A percentile compares a stretch with the other conserved stretches of the same genome.
Conservation (phyloP, 37 sponge, comb jelly and placozoan species). For the Trichoplax adhaerens region DNA sequence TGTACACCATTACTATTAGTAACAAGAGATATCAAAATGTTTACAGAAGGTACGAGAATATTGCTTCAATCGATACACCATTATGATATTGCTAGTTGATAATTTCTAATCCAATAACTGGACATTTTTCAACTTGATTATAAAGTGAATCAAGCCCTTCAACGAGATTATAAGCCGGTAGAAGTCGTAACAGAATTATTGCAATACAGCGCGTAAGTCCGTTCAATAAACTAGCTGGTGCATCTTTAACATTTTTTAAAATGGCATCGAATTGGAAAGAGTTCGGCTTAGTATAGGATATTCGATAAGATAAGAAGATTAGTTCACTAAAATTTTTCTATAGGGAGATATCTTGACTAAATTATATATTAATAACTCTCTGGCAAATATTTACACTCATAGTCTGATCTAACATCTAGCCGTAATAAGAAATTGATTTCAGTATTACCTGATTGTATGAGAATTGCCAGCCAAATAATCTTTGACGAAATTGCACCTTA, state of each 20-base stretch:
- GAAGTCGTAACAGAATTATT: slow-evolving; percentile 50
- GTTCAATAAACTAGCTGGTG: neutral
- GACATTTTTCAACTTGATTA: slow-evolving; percentile 4
- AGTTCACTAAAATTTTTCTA: no score
- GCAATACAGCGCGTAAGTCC: slow-evolving; percentile 56
- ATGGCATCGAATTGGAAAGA: no score
- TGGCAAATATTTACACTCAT: no score
- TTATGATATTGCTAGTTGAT: neutral
- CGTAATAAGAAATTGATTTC: no score
- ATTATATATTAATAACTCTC: no score
- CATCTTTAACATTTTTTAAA: neutral
- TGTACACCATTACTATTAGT: slow-evolving; percentile 77
- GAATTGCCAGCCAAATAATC: no score
- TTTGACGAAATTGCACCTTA: no score
- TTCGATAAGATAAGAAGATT: no score
- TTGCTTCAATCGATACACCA: neutral
- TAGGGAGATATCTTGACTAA: no score
- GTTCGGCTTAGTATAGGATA: no score
- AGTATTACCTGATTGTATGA: no score
- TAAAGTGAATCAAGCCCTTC: slow-evolving; percentile 48
- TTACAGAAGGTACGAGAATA: slow-evolving; percentile 42
- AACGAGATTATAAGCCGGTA: slow-evolving; percentile 59
- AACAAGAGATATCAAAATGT: slow-evolving; percentile 52
- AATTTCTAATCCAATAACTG: neutral
- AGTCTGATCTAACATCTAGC: no score